phyloP scores from a whole-genome alignment of 1,140 invertebrate species.

The Caenorhabditis tropicalis region DNA sequence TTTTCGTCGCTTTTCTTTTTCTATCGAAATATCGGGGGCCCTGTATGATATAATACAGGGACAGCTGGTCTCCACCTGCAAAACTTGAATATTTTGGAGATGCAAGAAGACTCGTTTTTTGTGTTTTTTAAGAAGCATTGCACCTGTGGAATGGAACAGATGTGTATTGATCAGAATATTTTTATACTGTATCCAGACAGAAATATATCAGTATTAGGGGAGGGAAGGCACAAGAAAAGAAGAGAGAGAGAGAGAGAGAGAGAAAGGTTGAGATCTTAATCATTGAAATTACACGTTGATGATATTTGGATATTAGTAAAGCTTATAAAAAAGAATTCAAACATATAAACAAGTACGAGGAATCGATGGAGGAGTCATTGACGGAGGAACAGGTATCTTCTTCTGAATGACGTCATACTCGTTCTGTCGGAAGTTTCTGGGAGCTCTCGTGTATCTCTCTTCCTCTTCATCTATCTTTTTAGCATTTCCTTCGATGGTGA shows the following conservation, averaged over 20 bases:
- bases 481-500: not conserved
- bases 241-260: not conserved
- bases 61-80: no score
- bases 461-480: constrained; percentile 17
- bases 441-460: not conserved
- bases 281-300: not conserved
- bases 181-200: not conserved
- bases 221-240: not conserved
- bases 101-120: not conserved
- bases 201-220: not conserved
- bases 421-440: not conserved
- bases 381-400: not conserved
- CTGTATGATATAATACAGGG: no score
- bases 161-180: not conserved
- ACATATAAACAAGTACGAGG: not conserved
- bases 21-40: not conserved
- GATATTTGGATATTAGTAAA: no score
- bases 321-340: not conserved
- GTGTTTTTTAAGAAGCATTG: not conserved
- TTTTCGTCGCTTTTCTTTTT: no score
- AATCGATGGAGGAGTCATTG: not conserved
- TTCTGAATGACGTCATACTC: not conserved
- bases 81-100: not conserved
- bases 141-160: not conserved
- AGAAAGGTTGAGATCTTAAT: not conserved